Evolutionary conservation across 2,113 vertebrate genomes (phyloP).

Genomic region (Microcebus murinus): DNA sequence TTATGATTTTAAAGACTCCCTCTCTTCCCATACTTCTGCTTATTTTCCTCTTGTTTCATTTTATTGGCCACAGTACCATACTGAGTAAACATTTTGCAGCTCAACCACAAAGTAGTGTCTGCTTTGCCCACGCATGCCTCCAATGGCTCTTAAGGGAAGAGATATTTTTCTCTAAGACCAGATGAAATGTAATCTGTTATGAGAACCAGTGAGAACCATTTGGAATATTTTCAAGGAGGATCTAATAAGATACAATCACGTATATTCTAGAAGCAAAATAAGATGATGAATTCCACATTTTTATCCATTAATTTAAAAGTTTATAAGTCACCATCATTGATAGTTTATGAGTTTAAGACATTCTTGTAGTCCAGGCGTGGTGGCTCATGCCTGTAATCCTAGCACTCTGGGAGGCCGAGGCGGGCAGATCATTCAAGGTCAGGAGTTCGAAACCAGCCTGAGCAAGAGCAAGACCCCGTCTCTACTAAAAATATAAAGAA

Average conservation of each 20-base stretch:
- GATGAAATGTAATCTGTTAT: not conserved
- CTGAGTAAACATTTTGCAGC: not conserved
- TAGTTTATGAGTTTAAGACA: not conserved
- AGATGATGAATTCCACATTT: not conserved
- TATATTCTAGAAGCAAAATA: not conserved
- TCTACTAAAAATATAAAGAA: too few relatives aligned
- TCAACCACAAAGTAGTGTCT: not conserved
- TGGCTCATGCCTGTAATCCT: too few relatives aligned
- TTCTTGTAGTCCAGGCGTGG: too few relatives aligned
- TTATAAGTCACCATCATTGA: not conserved
- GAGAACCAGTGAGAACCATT: not conserved
- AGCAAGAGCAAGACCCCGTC: too few relatives aligned
- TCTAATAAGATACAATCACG: not conserved
- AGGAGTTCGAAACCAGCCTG: too few relatives aligned
- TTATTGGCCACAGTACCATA: not conserved
- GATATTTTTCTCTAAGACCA: not conserved
- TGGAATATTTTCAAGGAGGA: not conserved
- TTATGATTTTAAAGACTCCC: not conserved
- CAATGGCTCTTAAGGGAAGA: not conserved
- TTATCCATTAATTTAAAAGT: not conserved
- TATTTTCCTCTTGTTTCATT: not conserved
- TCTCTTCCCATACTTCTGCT: not conserved
- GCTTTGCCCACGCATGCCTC: too few relatives aligned
- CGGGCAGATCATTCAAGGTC: too few relatives aligned
- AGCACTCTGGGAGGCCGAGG: too few relatives aligned